Evolutionary conservation across 2,888 invertebrate genomes (phyloP), one percentile per base, ranked within the genome.

Genomic region (Encarsia formosa): DNA sequence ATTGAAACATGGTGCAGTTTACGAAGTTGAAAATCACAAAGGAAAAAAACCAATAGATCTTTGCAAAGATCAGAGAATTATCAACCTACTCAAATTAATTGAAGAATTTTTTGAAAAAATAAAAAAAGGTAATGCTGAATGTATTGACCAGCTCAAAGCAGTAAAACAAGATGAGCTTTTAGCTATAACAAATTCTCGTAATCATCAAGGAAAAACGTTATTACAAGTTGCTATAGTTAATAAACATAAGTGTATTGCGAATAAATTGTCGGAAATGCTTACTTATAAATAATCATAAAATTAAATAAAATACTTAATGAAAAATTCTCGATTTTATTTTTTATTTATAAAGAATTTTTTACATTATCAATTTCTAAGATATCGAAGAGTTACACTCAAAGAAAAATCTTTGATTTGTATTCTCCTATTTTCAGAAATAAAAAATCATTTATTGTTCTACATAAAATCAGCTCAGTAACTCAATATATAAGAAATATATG

Each of bases 21-120:
- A 59, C 35, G 55, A 61, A 35, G 29, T 46, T 20, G 43, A 52
- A 23, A 54, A 61, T 51, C 53, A 58, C 8, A 49, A 62, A 37
- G 55, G 57, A 38, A 53, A 59, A 56, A 59, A 42, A 44, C 65
- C 65, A 5, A 1, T 58, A 13, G 44, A 61, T 32, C 22, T 63
- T 29, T 57, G 58, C 4, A 48, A 46, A 22, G 46, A 58, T 32
- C 39, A 32, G 35, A 53, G 37, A 16, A 22, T 62, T 46, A 46
- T 35, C 39, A 52, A 57, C 13, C 48, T 63, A 45, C 52, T 63
- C 31, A 59, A 53, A 39, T 37, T 57, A 24, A 39, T 58, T 32
- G 55, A 57, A 35, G 56, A 51, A 40, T 26, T 59, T 24, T 62
- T 62, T n/a, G n/a, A n/a, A n/a, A n/a, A n/a, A n/a, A 43, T 49